Base-by-base conservation (phyloP, 2,797 vertebrate species). In the Notolabrus celidotus region DNA sequence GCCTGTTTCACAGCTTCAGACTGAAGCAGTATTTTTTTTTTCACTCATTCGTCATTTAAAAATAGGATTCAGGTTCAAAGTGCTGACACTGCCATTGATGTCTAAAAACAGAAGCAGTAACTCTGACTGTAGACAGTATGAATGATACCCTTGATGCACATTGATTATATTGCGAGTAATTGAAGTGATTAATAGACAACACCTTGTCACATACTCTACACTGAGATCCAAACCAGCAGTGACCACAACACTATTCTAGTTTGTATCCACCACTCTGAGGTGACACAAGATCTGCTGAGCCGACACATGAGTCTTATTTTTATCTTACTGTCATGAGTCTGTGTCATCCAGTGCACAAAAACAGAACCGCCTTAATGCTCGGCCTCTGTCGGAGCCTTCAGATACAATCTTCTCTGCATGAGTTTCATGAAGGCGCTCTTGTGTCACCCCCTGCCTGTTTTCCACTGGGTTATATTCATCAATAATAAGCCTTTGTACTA, bases 241-340 rank as follows among this genome's bases (percentile, higher is more conserved):
- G 56, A 69, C 67, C 54, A 63, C 52, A 74, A 43, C 66, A 41
- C 45, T 61, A 12, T 76, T 73, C 38, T 54, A 33, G 20, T 67
- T 49, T 65, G 50, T 36, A 36, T 77, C 62, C 9, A 5, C 51
- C 0, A 6, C 53, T 71, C 69, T 54, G 50, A 74, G 46, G 60
- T 78, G 75, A 88, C 77, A 77, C 58, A 56, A 58, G 73, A 82
- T 76, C 82, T 82, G 67, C 79, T 87, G 79, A 84, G 80, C 72
- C 49, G 71, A 82, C 74, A 65, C 69, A 80, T 67, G 62, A 70
- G 79, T 78, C 47, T 71, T 83, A 84, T 84, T 88, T 88, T 82
- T 80, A 77, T 88, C 77, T 67, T 46, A 42, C 77, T 67, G 67
- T 86, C 77, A 70, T 88, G 79, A 58, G 82, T 87, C 86, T 83